Conservation (phyloP, 2,113 vertebrate species). For the Dipodomys merriami region DNA sequence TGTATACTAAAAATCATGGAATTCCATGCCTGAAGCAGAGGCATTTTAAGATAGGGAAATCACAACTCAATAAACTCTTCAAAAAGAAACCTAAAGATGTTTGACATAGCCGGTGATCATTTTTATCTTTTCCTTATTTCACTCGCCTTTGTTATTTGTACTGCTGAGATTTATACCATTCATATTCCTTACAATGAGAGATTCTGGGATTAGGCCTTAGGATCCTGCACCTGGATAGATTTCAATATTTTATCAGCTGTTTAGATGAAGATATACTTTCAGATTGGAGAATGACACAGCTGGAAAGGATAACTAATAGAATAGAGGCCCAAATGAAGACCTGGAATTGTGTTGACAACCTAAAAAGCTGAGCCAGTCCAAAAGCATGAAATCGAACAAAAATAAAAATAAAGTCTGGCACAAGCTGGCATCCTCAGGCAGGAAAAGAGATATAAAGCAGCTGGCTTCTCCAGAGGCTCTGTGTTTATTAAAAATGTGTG, state of each 20-base stretch:
- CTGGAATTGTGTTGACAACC: slow-evolving; percentile 25
- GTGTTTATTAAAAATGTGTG: background rate
- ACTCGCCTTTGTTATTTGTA: background rate
- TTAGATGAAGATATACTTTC: background rate
- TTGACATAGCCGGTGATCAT: background rate
- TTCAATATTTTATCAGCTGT: background rate
- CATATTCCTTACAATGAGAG: background rate
- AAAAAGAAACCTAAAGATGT: background rate
- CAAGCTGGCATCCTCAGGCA: background rate
- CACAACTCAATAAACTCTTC: background rate
- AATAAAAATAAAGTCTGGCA: background rate
- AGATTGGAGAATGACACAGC: background rate
- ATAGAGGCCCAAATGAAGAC: background rate
- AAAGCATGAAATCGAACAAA: slow-evolving; percentile 11
- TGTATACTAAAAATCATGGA: background rate
- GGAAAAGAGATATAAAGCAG: background rate
- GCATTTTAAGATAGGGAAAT: background rate
- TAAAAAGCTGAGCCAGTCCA: background rate
- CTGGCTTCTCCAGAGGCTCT: background rate
- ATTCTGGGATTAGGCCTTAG: background rate
- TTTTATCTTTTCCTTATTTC: background rate
- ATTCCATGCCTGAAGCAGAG: background rate
- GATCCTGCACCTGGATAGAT: too few species aligned
- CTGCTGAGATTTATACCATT: background rate
- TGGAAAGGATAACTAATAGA: background rate